Evolutionary conservation across 2,888 invertebrate genomes (phyloP).

Genomic region (Camptogramma bilineatum): DNA sequence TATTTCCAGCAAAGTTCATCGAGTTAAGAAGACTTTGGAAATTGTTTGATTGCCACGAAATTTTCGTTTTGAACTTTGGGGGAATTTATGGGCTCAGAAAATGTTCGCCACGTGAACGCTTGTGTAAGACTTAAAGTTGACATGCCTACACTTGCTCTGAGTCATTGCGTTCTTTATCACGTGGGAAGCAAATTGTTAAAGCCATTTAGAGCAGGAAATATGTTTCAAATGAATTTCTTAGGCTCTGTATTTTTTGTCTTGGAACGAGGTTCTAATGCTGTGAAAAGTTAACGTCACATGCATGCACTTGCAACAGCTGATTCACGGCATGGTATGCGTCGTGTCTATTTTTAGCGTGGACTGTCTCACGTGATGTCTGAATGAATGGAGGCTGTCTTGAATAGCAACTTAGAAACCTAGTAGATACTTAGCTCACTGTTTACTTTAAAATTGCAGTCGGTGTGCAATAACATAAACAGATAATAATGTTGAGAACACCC

Average conservation of each 20-base stretch:
- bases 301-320: conserved; percentile 69
- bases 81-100: conserved; percentile 35
- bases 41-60: conserved; percentile 54
- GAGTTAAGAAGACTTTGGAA: conserved; percentile 48
- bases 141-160: conserved; percentile 28
- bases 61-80: conserved; percentile 44
- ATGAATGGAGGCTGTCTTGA: conserved; percentile 50
- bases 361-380: conserved; percentile 59
- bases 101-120: conserved; percentile 35
- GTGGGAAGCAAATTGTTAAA: conserved; percentile 34
- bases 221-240: conserved; percentile 7
- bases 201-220: conserved; percentile 8
- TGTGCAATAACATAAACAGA: not conserved
- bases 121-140: conserved; percentile 34
- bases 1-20: conserved; percentile 48
- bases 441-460: not conserved
- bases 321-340: conserved; percentile 63
- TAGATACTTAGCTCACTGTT: conserved; percentile 9
- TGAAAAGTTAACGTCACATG: conserved; percentile 50
- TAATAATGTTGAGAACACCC: not conserved
- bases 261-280: conserved; percentile 26
- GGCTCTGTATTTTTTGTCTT: not conserved
- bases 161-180: conserved; percentile 40
- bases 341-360: conserved; percentile 65
- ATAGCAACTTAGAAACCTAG: conserved; percentile 34